A percentile compares a stretch with the other conserved stretches of the same genome.
Evolutionary conservation across 1,140 invertebrate genomes (phyloP).

Genomic region (Megalonaias nervosa): DNA sequence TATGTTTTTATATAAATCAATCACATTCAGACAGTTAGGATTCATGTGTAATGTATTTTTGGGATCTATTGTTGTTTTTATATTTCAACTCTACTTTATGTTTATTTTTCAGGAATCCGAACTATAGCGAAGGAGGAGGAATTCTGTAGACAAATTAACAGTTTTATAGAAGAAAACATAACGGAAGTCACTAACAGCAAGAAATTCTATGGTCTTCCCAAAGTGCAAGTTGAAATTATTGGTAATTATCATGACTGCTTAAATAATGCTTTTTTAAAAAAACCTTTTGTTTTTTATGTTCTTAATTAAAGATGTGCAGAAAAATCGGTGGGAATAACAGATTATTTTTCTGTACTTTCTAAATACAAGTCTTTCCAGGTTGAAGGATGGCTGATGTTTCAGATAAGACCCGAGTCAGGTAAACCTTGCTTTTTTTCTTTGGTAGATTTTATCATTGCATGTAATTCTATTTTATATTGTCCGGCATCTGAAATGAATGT

Average conservation of each 20-base stretch:
- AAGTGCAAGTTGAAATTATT: slow-evolving; percentile 75
- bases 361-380: no score
- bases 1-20: background rate
- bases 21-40: background rate
- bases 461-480: no score
- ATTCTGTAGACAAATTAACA: slow-evolving; percentile 79
- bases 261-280: no score
- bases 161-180: slow-evolving; percentile 82
- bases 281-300: no score
- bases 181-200: slow-evolving; percentile 75
- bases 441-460: no score
- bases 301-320: no score
- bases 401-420: no score
- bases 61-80: background rate
- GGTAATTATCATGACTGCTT: slow-evolving; percentile 42
- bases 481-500: no score
- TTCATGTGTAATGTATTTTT: background rate
- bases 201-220: slow-evolving; percentile 77
- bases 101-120: slow-evolving; percentile 50
- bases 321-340: no score
- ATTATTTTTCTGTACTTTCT: no score
- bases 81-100: background rate
- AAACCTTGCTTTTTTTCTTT: no score
- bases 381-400: no score
- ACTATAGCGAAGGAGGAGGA: slow-evolving; percentile 71